Evolutionary conservation across 2,113 vertebrate species (phyloP).

Genomic region (Podarcis muralis): DNA sequence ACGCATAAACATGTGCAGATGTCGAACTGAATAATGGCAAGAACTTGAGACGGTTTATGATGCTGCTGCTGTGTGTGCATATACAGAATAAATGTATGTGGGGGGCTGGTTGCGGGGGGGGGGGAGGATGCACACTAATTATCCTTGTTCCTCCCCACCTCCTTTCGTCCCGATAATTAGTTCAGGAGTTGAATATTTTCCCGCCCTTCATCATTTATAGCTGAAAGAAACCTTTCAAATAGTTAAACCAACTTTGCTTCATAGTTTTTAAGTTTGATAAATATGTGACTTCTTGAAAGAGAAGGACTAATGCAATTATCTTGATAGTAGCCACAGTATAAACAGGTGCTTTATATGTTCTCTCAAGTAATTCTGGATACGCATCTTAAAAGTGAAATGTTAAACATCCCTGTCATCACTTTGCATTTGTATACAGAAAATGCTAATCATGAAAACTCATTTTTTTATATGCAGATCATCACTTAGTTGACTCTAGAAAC

Average conservation of each 20-base stretch:
- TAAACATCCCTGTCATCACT: constrained; percentile 30
- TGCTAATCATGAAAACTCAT: constrained; percentile 45
- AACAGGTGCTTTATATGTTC: constrained; percentile 51
- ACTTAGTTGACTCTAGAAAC: constrained; percentile 46
- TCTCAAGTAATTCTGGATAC: constrained; percentile 47
- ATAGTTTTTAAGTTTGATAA: constrained; percentile 45
- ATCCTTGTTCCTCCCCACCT: constrained; percentile 75
- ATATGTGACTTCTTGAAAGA: constrained; percentile 45
- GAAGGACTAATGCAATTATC: constrained; percentile 41
- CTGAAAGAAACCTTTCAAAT: constrained; percentile 59
- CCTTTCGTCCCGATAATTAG: constrained; percentile 77
- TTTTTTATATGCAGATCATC: constrained; percentile 26
- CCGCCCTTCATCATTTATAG: constrained; percentile 65
- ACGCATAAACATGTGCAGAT: constrained; percentile 95
- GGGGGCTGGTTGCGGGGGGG: constrained; percentile 76
- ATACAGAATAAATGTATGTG: constrained; percentile 81
- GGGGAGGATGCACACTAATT: constrained; percentile 78
- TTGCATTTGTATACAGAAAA: constrained; percentile 50
- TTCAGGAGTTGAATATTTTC: constrained; percentile 78
- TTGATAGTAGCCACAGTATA: constrained; percentile 38
- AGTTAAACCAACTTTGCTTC: constrained; percentile 59
- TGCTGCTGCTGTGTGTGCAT: constrained; percentile 84
- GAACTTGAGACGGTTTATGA: constrained; percentile 88
- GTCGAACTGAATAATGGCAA: constrained; percentile 90
- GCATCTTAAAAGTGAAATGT: constrained; percentile 7